Evolutionary conservation across 2,888 invertebrate species (phyloP).

Genomic region (Drosophila prolongata): DNA sequence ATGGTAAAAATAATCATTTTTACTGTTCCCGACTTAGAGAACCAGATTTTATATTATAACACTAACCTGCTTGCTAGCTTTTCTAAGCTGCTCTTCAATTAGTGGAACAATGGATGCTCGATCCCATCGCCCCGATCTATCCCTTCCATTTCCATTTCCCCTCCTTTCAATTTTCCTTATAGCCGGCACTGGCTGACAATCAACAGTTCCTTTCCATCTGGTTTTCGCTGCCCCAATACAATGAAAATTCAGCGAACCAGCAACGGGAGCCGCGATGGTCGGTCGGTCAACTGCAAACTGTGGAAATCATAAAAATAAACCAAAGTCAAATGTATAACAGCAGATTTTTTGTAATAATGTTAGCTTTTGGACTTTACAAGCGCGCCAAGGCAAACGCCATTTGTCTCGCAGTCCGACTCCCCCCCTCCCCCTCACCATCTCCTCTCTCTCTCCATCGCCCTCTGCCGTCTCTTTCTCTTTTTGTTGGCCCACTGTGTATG

Average conservation of each 20-base stretch:
- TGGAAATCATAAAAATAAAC: constrained; percentile 65
- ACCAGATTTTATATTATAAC: too few relatives aligned
- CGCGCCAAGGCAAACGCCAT: constrained; percentile 57
- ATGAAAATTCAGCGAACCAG: constrained; percentile 34
- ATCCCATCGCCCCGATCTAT: neutral
- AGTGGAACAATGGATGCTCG: neutral
- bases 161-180: neutral
- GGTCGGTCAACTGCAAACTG: constrained; percentile 35
- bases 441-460: neutral
- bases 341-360: constrained; percentile 74
- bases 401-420: constrained; percentile 38
- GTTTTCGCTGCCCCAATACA: constrained; percentile 14
- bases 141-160: neutral
- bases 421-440: neutral
- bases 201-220: constrained; percentile 39
- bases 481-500: neutral
- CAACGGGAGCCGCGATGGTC: constrained; percentile 3
- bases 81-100: neutral
- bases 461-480: neutral
- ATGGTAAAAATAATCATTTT: too few relatives aligned
- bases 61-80: too few relatives aligned
- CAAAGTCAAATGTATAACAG: constrained; percentile 69
- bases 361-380: constrained; percentile 70
- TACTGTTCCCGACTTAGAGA: too few relatives aligned
- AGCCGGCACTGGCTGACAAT: constrained; percentile 14